Evolutionary conservation across 2,797 vertebrate species (phyloP), one percentile per base, ranked within the genome.

Genomic region (Tangara arthus): DNA sequence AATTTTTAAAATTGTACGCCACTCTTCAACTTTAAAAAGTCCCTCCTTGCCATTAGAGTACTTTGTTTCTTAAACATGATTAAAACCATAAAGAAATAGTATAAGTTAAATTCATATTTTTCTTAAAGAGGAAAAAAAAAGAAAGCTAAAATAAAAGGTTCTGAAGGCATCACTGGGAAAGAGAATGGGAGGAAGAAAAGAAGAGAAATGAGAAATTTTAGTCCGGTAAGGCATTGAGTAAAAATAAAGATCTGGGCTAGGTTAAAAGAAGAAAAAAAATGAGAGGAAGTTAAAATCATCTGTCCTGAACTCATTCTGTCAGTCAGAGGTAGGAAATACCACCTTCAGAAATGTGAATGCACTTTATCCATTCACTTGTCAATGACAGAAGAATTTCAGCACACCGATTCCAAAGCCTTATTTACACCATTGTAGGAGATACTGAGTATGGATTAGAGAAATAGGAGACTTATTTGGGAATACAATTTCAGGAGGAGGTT

Each of bases 261-360:
- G 6, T 71, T 86, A 53, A 18, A 61, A 83, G 37, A 83, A 64
- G 11, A 13, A 49, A 88, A 81, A 46, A 63, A 55, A 92, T 1
- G 21, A 65, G 53, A 64, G 47, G 8, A 80, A 28, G 44, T 71
- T 84, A 80, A 90, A 84, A 57, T 88, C 26, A 41, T 81, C 75
- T 24, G 6, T 87, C 30, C 65, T 93, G 86, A 82, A 82, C 65
- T 94, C 63, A 76, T 92, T 91, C 86, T 94, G 82, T 86, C 70
- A 75, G 39, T 90, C 50, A 86, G 44, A 72, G 34, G n/a, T 27
- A 46, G 90, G 73, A 94, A 92, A 89, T 46, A 44, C 17, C 23
- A 12, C 64, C 52, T 82, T 82, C 82, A 92, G 78, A 79, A 90
- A 65, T 66, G 42, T 79, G 59, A 93, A 72, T 79, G 30, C 21